Evolutionary conservation across 2,888 invertebrate genomes (phyloP).

Genomic region (Hypena proboscidalis): DNA sequence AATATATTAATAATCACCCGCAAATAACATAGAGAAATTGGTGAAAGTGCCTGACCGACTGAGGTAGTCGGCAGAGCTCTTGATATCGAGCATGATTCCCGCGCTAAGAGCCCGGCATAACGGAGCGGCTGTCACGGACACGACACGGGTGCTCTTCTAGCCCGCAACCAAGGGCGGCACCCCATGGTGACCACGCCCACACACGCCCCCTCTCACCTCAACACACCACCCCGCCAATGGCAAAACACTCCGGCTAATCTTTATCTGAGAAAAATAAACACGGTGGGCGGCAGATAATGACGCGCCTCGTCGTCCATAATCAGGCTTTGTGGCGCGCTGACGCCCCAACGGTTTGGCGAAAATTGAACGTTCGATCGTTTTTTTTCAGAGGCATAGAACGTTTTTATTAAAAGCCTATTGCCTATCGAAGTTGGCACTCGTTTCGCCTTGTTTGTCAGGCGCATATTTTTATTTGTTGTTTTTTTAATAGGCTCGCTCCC

Average conservation of each 20-base stretch:
- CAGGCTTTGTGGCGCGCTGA: conserved; percentile 78
- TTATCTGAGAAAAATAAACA: conserved; percentile 85
- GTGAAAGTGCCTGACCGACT: conserved; percentile 96
- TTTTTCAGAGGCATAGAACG: conserved; percentile 49
- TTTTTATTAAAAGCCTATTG: conserved; percentile 60
- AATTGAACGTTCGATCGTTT: conserved; percentile 64
- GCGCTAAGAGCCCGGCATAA: conserved; percentile 63
- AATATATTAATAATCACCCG: conserved; percentile 87
- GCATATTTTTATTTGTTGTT: conserved; percentile 62
- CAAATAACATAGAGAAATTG: conserved; percentile 98
- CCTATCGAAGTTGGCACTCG: conserved; percentile 53
- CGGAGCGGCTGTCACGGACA: conserved; percentile 60
- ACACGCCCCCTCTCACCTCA: conserved; percentile 60
- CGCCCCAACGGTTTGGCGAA: conserved; percentile 77
- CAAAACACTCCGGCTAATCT: conserved; percentile 81
- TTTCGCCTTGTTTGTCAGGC: conserved; percentile 62
- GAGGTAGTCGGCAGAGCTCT: conserved; percentile 95
- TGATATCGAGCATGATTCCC: conserved; percentile 94
- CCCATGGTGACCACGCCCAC: conserved; percentile 58
- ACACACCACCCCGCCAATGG: conserved; percentile 73
- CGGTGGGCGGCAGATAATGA: conserved; percentile 82
- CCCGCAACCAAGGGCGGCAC: conserved; percentile 36
- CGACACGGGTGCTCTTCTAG: conserved; percentile 24
- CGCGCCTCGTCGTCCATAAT: conserved; percentile 75
- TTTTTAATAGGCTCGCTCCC: conserved; percentile 50